Evolutionary conservation across 2,888 invertebrate species (phyloP).

Genomic region (Nudaria mundana): DNA sequence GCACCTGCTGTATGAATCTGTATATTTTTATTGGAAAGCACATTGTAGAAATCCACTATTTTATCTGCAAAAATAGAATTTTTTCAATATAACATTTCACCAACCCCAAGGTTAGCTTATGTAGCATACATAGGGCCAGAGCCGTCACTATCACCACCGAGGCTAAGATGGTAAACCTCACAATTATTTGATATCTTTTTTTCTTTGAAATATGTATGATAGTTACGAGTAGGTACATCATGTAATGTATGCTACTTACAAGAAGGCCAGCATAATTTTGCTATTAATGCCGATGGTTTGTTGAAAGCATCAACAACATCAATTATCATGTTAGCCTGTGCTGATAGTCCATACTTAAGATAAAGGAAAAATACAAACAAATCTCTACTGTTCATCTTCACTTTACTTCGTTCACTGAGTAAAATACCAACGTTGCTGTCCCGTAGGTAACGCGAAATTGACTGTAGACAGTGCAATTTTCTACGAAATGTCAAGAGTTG

Average conservation of each 20-base stretch:
- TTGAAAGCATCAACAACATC: conserved; percentile 49
- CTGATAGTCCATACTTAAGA: conserved; percentile 31
- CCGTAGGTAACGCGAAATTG: neutral
- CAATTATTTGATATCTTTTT: no score
- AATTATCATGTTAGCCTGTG: conserved; percentile 40
- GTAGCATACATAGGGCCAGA: no score
- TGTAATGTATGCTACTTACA: conserved; percentile 52
- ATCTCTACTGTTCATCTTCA: conserved; percentile 20
- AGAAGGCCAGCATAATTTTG: conserved; percentile 51
- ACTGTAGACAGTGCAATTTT: conserved; percentile 12
- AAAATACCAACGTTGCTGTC: no score
- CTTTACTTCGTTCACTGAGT: no score
- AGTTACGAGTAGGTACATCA: no score
- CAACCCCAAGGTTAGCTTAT: no score
- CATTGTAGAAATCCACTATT: conserved; percentile 43
- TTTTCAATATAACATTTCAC: neutral
- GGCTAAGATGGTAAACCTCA: no score
- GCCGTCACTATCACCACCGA: no score
- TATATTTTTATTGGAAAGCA: conserved; percentile 36
- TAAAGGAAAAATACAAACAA: conserved; percentile 19
- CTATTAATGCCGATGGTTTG: conserved; percentile 49
- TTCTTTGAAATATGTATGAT: no score
- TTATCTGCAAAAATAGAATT: conserved; percentile 42
- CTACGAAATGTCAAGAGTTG: conserved; percentile 8
- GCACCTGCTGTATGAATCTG: conserved; percentile 45